Evolutionary conservation across 1,140 invertebrate genomes (phyloP).

Genomic region (Bombus huntii): DNA sequence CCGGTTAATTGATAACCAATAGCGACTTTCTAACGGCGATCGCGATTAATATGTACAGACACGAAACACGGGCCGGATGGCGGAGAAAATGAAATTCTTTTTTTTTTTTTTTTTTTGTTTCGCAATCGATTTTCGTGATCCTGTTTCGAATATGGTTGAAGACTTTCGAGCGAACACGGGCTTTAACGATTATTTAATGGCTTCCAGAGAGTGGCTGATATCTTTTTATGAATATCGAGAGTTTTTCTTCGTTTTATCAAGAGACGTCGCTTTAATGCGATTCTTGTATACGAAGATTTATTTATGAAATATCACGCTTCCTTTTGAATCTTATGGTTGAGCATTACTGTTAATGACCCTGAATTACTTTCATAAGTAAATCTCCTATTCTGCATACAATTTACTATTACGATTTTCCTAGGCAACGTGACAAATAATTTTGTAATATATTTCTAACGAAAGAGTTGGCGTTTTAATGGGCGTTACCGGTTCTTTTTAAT

Average conservation of each 20-base stretch:
- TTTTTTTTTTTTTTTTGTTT: not conserved
- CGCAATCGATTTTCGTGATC: not conserved
- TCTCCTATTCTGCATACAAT: too few species aligned
- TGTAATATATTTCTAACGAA: too few species aligned
- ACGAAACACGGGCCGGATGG: slow-evolving; percentile 17
- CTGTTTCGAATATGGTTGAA: not conserved
- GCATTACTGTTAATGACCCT: not conserved
- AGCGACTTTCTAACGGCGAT: slow-evolving; percentile 78
- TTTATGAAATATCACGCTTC: not conserved
- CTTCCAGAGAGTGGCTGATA: not conserved
- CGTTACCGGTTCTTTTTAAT: too few species aligned
- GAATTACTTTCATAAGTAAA: not conserved
- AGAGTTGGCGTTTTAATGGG: too few species aligned
- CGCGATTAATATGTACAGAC: slow-evolving; percentile 59
- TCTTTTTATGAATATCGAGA: not conserved
- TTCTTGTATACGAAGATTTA: not conserved
- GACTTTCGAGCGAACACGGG: not conserved
- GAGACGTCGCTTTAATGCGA: not conserved
- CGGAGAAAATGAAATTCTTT: slow-evolving; percentile 33
- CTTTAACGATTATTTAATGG: slow-evolving; percentile 4
- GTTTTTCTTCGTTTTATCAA: not conserved
- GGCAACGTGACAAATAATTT: too few species aligned
- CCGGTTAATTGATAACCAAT: slow-evolving; percentile 74
- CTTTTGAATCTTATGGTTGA: not conserved
- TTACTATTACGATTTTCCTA: too few species aligned